Base-by-base conservation (phyloP, 1,140 invertebrate species). In the Zaprionus inermis region DNA sequence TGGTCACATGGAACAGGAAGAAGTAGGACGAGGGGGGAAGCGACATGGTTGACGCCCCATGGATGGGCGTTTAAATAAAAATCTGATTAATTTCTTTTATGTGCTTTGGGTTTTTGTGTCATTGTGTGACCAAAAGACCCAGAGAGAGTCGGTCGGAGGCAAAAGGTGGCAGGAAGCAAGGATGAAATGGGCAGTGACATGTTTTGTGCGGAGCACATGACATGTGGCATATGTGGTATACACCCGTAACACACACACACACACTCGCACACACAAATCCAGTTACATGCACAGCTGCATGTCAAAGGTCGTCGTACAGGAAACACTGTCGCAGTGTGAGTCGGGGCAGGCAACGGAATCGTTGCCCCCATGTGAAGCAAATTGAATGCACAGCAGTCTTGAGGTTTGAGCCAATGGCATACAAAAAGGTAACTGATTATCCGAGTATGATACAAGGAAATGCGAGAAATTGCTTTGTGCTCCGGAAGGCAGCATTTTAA, bases 41-140 rank as follows among this genome's bases (percentile, higher is more conserved):
- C 12, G 16, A 34, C 18, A n/a, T 60, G 56, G 52, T 63, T 51
- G 69, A 73, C 65, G 73, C 61, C 74, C 69, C 41, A 64, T 72
- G 58, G 49, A 69, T 75, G 81, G 78, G 83, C 84, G 83, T 88
- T 88, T 88, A 89, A 88, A 88, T 89, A 88, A 89, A 86, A 88
- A 88, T 88, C 83, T 88, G 83, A 88, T 88, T 88, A 88, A 88
- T 88, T 88, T 88, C 79, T 79, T 88, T 88, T 89, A 88, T 88
- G 73, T 56, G 75, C 61, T 78, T 81, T 66, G 66, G 79, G 83
- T 73, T 77, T 82, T 84, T 83, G 63, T 76, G 79, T 72, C 72
- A 86, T 82, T 85, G 82, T 86, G 67, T 71, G 82, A 56, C 72
- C 54, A 74, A 63, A 51, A 77, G 51, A 52, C 24, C 36, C 30